Base-by-base conservation (phyloP, 2,113 vertebrate species). In the Phalacrocorax pelagicus region DNA sequence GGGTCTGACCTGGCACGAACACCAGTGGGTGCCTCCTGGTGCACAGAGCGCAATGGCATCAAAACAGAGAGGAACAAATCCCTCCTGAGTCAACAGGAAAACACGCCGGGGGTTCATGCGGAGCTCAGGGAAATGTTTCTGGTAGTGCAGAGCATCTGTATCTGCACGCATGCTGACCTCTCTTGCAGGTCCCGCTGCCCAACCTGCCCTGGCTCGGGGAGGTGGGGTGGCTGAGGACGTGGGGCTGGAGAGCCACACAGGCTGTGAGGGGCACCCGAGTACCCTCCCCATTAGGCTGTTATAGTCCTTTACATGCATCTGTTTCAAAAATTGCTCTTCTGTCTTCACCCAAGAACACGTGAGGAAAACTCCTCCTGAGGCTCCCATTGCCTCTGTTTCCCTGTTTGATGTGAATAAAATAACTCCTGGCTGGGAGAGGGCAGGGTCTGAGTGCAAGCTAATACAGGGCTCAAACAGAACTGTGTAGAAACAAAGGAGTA, bases 91-190 rank as follows among this genome's bases (percentile, higher is more conserved):
- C 40, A 32, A 1, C 0, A 3, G 57, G 49, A 51, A 32, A 71
- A 15, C 10, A 7, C 8, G 1, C 26, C 22, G 12, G 7, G 6
- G 7, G 15, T 24, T 70, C 11, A 0, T 0, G 21, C 18, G 12
- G 65, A 54, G 40, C 51, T 71, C 30, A 6, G 30, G n/a, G 36
- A 19, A 32, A 18, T 5, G 27, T 12, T 26, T 61, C 24, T 32
- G 10, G 10, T 7, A 1, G 15, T 4, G 2, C 15, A 4, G 0
- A 6, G 24, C 4, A 29, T 38, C 21, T 3, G 5, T 9, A 15
- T 2, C 9, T 58, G 26, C 4, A 3, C 11, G 16, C 1, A 26
- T 32, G 42, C 74, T 23, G 65, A 2, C 9, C 21, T 3, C 58
- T 13, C 2, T 2, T 23, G 47, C n/a, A 12, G 49, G 27, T 40